Evolutionary conservation across 1,140 invertebrate genomes (phyloP), one percentile per base, ranked within the genome.

Genomic region (Drosophila funebris): DNA sequence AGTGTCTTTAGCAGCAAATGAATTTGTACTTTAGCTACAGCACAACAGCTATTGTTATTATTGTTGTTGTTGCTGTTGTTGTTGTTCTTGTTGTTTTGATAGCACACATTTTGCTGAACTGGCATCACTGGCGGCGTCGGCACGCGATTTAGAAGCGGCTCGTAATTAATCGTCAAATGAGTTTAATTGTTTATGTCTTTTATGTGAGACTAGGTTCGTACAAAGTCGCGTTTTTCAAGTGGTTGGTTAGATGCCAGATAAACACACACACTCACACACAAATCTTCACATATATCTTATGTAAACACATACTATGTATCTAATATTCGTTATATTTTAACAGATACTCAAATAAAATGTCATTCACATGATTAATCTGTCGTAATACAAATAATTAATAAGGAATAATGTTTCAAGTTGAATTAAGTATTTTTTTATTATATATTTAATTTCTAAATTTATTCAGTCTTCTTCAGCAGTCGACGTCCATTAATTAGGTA

Each of bases 141-240:
- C 82, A 87, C 82, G 82, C 82, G 82, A 87, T 87, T 88, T 78
- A 67, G 68, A 69, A 88, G 72, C 71, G 78, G 50, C 78, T 57
- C 78, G 83, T 88, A 78, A 87, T 87, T 88, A 87, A 87, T 87
- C 83, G 83, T 88, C 82, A 88, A 87, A 87, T 87, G 78, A 87
- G 83, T 87, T 87, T 87, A 87, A 87, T 87, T 87, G 82, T 88
- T 88, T 83, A 87, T 87, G 84, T 78, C 74, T 87, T 73, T 74
- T 71, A 70, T 74, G 72, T 63, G 66, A 70, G 67, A 74, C 56
- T 57, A 58, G 66, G 41, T 50, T 50, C 71, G 61, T 73, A 73
- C 63, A 73, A 69, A 64, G 69, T 71, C 63, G 73, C 73, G 70
- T 77, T 76, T 64, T 66, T 76, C 54, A 76, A 80, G 76, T 82